Evolutionary conservation across 2,113 vertebrate genomes (phyloP), one percentile per base, ranked within the genome.

Genomic region (Oxygymnocypris stewartii): DNA sequence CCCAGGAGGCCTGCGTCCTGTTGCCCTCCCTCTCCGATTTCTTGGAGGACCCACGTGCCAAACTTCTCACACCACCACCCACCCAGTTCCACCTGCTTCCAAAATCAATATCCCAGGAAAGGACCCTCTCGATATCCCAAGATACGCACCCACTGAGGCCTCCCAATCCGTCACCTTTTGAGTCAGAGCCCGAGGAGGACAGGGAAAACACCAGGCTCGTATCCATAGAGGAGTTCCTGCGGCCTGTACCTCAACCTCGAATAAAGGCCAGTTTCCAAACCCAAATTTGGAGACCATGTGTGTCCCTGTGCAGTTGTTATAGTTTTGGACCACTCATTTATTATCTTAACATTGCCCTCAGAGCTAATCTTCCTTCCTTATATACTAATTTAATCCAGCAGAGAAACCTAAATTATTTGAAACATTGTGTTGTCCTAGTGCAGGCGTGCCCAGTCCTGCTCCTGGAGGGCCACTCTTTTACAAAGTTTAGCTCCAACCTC

Each of bases 181-280:
- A 94, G 82, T 95, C 94, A 0, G 95, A 95, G 79, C 80, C 91
- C 1, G 95, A 95, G 25, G 93, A 93, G 14, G 94, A 94, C 69
- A 84, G 25, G 51, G 92, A 93, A 85, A 95, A 92, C 54, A 90
- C 89, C 14, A 93, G 94, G 40, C 79, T 95, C 85, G 93, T 94
- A 81, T 95, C 95, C 80, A 95, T 95, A 0, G 94, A 96, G 35
- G 95, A 96, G 80, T 95, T 96, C 86, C 89, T 95, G 80, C 92
- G 85, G 47, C 93, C 91, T 73, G 84, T 84, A 42, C 86, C 84
- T 81, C 63, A 85, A 91, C 93, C 85, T 88, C 92, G 69, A 88
- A 92, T 61, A 88, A 93, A 94, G 93, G 94, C 94, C 80, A 88
- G 92, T 76, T n/a, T 35, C 49, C 10, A 49, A 54, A 51, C n/a